These are phyloP conservation scores for Athetis lepigone DNA, from an alignment of 2,888 invertebrate species.

Conservation along the genomic window DNA sequence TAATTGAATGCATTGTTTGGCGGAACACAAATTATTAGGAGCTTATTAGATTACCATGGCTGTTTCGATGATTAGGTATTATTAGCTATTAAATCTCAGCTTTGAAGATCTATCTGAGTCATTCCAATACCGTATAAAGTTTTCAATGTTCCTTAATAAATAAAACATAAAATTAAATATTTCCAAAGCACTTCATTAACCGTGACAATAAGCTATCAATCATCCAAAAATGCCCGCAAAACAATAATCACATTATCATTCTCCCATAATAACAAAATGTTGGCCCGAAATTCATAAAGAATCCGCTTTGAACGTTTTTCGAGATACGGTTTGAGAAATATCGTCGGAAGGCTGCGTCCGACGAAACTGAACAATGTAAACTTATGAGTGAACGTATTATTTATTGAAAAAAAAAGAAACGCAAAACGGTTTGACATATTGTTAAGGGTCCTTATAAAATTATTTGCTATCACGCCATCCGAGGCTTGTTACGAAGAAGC, in stretches of 20 bases:
- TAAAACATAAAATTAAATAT: conserved; percentile 77
- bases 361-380: conserved; percentile 88
- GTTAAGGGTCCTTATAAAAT: conserved; percentile 89
- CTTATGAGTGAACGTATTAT: conserved; percentile 87
- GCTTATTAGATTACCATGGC: conserved; percentile 1
- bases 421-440: conserved; percentile 87
- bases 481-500: conserved; percentile 81
- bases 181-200: conserved; percentile 85
- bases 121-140: conserved; percentile 39
- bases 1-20: conserved; percentile 64
- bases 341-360: conserved; percentile 80
- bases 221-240: conserved; percentile 86
- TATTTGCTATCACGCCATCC: conserved; percentile 90
- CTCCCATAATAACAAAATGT: conserved; percentile 89
- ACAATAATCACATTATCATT: conserved; percentile 91
- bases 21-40: conserved; percentile 15
- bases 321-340: conserved; percentile 85
- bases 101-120: conserved; percentile 7
- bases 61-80: conserved; percentile 19
- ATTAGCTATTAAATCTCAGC: not conserved
- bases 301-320: conserved; percentile 82
- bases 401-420: conserved; percentile 87
- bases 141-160: conserved; percentile 55
- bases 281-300: conserved; percentile 88
- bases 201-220: conserved; percentile 88